These are phyloP conservation scores for Nomada lathburiana DNA, from an alignment of 2,888 invertebrate genomes.

Conservation along the genomic window DNA sequence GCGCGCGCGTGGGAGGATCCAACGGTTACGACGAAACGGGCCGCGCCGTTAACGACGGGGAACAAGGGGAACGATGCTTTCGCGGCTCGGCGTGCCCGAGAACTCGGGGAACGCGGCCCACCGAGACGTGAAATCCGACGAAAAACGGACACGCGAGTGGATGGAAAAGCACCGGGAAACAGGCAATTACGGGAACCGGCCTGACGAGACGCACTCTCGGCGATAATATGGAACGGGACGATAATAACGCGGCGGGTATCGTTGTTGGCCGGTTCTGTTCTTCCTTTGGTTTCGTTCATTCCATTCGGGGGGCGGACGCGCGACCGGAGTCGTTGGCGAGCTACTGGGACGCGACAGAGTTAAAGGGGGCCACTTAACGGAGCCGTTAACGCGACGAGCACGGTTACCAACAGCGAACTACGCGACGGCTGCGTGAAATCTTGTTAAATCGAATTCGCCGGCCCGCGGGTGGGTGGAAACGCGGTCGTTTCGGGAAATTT, in stretches of 20 bases:
- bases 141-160: constrained; percentile 27
- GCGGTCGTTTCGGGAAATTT: constrained; percentile 9
- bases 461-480: neutral
- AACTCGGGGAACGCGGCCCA: constrained; percentile 42
- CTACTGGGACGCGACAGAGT: constrained; percentile 6
- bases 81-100: constrained; percentile 11
- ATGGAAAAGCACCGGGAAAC: constrained; percentile 34
- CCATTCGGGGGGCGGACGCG: neutral
- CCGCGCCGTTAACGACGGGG: constrained; percentile 35
- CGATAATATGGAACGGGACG: constrained; percentile 21
- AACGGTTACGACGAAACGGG: constrained; percentile 11
- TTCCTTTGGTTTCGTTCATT: constrained; percentile 1
- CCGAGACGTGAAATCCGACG: constrained; percentile 51
- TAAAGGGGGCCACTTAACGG: constrained; percentile 22
- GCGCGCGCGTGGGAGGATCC: neutral
- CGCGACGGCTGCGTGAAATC: neutral
- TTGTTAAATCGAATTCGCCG: constrained; percentile 41
- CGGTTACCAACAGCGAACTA: neutral
- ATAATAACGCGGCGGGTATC: constrained; percentile 30
- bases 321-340: neutral
- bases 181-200: constrained; percentile 38
- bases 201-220: constrained; percentile 3
- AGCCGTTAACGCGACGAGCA: constrained; percentile 27
- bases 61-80: constrained; percentile 23
- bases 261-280: too few species aligned